A percentile compares a stretch with the other conserved stretches of the same genome.
These are phyloP conservation scores for Burhinus oedicnemus DNA, from an alignment of 2,113 vertebrate species.

Conservation along the genomic window DNA sequence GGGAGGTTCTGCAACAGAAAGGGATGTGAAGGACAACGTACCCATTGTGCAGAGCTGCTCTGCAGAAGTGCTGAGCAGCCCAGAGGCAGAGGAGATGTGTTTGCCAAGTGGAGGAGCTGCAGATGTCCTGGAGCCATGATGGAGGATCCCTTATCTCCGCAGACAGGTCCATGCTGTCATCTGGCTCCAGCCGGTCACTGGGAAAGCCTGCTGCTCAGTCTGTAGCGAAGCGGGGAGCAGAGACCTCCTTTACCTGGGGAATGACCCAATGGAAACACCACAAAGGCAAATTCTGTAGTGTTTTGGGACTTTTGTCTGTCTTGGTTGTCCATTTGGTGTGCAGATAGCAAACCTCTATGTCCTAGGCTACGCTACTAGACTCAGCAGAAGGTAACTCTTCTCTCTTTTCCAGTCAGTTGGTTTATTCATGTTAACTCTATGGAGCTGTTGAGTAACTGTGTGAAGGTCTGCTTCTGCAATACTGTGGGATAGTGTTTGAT, in stretches of 20 bases:
- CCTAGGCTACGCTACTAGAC: not conserved
- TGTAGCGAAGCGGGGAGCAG: accelerated
- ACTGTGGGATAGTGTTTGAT: not conserved
- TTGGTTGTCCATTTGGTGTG: not conserved
- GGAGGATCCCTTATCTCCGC: not conserved
- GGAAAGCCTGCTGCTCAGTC: not conserved
- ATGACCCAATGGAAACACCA: not conserved
- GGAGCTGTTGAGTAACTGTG: not conserved
- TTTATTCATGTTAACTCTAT: not conserved
- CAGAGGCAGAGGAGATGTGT: not conserved
- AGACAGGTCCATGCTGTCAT: not conserved
- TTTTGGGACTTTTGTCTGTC: not conserved
- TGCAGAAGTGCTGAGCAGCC: not conserved
- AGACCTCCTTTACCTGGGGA: not conserved
- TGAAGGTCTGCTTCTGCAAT: not conserved
- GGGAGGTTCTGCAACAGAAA: not conserved
- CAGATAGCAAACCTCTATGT: not conserved
- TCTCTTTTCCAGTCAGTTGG: not conserved
- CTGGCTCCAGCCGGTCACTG: not conserved
- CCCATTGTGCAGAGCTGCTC: not conserved
- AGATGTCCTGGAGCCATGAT: accelerated
- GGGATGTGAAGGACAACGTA: not conserved
- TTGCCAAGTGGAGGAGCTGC: not conserved
- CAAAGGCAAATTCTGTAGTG: not conserved
- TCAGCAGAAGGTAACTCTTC: not conserved